Conservation (phyloP, 1,140 invertebrate species). For the Nasonia longicornis region DNA sequence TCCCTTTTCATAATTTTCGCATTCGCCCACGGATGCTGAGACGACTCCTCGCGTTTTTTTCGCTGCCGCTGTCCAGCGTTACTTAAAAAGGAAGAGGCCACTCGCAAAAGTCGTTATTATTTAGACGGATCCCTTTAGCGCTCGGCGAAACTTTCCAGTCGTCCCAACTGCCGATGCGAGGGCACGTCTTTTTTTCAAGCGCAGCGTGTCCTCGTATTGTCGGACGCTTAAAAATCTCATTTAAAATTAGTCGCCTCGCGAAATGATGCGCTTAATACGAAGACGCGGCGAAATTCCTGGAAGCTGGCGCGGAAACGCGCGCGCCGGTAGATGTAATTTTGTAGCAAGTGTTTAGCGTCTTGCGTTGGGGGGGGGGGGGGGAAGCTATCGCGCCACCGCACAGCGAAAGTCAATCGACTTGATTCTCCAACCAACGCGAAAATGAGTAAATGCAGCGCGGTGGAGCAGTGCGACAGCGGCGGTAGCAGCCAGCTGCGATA, state of each 20-base stretch:
- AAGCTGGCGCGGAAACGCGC: too few relatives aligned
- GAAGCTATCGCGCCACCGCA: not conserved
- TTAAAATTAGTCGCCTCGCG: not conserved
- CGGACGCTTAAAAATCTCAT: not conserved
- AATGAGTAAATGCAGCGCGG: constrained; percentile 45
- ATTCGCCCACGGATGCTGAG: constrained; percentile 30
- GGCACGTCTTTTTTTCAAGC: not conserved
- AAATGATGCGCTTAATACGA: not conserved
- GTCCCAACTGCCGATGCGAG: not conserved
- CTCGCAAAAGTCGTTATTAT: constrained; percentile 46
- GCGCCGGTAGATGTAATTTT: not conserved
- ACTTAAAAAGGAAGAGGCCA: constrained; percentile 18
- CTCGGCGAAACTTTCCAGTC: constrained; percentile 20
- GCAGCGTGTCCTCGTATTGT: not conserved
- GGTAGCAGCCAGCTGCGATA: constrained; percentile 27
- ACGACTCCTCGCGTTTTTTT: constrained; percentile 18
- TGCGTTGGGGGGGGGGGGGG: not conserved
- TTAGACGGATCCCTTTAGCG: constrained; percentile 40
- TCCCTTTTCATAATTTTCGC: constrained; percentile 36
- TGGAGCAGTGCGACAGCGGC: not conserved
- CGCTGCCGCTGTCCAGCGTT: not conserved
- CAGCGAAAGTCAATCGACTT: constrained; percentile 26
- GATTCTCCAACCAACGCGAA: constrained; percentile 22
- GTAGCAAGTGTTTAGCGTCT: not conserved
- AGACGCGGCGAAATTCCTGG: not conserved